phyloP scores from a whole-genome alignment of 1,140 invertebrate genomes.

The Metopolophium dirhodum region DNA sequence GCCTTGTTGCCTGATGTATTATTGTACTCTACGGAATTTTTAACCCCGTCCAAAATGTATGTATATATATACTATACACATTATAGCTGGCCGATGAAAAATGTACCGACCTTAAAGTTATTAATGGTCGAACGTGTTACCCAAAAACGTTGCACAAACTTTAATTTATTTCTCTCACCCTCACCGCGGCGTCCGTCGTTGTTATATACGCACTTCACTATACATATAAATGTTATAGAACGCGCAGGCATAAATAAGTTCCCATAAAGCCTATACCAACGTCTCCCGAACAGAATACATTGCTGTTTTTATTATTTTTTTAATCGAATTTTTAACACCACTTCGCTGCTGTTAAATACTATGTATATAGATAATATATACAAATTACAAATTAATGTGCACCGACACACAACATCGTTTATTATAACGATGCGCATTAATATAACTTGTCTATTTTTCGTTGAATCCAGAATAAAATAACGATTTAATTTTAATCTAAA shows the following conservation, averaged over 20 bases:
- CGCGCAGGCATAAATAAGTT: constrained; percentile 48
- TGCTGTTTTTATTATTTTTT: constrained; percentile 14
- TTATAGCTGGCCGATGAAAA: constrained; percentile 53
- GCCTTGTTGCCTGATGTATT: constrained; percentile 50
- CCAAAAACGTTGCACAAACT: constrained; percentile 53
- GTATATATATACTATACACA: neutral
- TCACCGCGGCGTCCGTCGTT: neutral
- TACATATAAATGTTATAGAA: constrained; percentile 16
- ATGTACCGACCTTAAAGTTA: constrained; percentile 55
- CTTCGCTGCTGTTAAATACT: neutral
- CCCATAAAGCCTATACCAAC: constrained; percentile 5
- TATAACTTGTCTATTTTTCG: neutral
- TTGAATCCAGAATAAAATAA: neutral
- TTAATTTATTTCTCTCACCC: constrained; percentile 50
- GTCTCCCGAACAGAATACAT: neutral
- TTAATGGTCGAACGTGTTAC: constrained; percentile 54
- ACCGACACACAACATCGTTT: neutral
- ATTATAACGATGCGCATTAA: neutral
- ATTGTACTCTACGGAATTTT: constrained; percentile 54
- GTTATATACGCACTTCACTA: constrained; percentile 28
- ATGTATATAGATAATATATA: neutral
- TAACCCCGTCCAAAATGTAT: constrained; percentile 48
- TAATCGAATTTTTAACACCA: constrained; percentile 41
- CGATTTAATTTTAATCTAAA: neutral
- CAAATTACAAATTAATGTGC: neutral